Percentiles rank a stretch among this genome's conserved stretches.
phyloP scores from a whole-genome alignment of 2,113 vertebrate species.

The Marmota monax region DNA sequence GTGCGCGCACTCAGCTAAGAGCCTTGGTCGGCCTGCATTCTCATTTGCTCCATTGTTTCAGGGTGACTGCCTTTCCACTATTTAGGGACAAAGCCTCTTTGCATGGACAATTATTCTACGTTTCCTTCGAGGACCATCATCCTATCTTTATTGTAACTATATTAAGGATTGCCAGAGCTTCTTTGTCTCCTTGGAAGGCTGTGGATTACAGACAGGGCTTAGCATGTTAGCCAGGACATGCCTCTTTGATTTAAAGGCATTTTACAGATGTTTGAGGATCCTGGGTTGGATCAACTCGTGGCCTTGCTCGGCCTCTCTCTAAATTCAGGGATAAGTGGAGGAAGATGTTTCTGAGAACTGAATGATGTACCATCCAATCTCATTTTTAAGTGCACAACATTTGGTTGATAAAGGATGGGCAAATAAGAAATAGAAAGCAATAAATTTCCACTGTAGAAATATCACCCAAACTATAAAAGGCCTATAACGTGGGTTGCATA shows the following conservation, averaged over 20 bases:
- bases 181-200: conserved; percentile 84
- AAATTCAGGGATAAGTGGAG: conserved; percentile 28
- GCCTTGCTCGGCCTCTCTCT: conserved; percentile 64
- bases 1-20: conserved; percentile 76
- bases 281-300: conserved; percentile 62
- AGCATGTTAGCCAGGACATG: conserved; percentile 76
- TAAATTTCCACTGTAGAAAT: neutral
- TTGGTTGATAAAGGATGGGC: neutral
- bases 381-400: neutral
- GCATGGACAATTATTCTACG: conserved; percentile 88
- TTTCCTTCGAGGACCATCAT: conserved; percentile 90
- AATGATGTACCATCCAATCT: neutral
- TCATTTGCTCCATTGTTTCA: conserved; percentile 94
- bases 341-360: conserved; percentile 2
- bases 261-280: conserved; percentile 79
- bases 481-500: neutral
- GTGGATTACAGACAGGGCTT: conserved; percentile 83
- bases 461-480: neutral
- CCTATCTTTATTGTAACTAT: conserved; percentile 81
- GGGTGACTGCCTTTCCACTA: conserved; percentile 92
- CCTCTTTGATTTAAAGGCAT: conserved; percentile 84
- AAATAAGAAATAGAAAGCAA: conserved; percentile 52
- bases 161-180: conserved; percentile 76
- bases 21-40: conserved; percentile 88
- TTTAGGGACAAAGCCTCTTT: conserved; percentile 91